phyloP scores from a whole-genome alignment of 2,113 vertebrate species.

The Muntiacus reevesi region DNA sequence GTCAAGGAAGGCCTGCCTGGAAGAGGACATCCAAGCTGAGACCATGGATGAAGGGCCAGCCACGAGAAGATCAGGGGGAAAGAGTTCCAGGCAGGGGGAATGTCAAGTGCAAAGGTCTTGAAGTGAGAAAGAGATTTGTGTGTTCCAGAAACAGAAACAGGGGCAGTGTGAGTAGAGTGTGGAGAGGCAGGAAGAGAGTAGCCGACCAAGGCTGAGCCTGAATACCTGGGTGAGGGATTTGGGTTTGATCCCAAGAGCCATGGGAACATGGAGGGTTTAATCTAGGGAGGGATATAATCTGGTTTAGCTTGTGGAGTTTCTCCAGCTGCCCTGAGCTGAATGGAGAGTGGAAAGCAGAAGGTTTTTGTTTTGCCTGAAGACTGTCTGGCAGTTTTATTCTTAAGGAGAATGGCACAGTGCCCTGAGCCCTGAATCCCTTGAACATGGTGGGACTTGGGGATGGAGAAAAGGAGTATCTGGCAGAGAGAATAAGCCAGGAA shows the following conservation, averaged over 20 bases:
- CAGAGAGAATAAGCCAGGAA: neutral
- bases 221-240: neutral
- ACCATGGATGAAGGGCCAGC: neutral
- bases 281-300: neutral
- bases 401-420: neutral
- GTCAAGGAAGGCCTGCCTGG: neutral
- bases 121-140: neutral
- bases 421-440: neutral
- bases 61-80: neutral
- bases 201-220: neutral
- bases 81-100: neutral
- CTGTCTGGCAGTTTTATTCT: neutral
- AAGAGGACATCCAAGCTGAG: neutral
- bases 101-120: neutral
- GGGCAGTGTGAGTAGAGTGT: neutral
- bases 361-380: neutral
- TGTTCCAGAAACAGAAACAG: neutral
- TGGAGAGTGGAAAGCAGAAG: neutral
- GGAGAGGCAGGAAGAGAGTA: neutral
- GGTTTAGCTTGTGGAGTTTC: neutral
- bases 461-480: neutral
- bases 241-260: neutral
- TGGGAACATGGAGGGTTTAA: neutral
- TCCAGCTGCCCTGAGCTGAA: neutral
- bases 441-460: neutral